Percentiles rank a stretch among this genome's conserved stretches.
These are phyloP conservation scores for Microcebus ravelobensis DNA, from an alignment of 2,113 vertebrate species.

Conservation along the genomic window DNA sequence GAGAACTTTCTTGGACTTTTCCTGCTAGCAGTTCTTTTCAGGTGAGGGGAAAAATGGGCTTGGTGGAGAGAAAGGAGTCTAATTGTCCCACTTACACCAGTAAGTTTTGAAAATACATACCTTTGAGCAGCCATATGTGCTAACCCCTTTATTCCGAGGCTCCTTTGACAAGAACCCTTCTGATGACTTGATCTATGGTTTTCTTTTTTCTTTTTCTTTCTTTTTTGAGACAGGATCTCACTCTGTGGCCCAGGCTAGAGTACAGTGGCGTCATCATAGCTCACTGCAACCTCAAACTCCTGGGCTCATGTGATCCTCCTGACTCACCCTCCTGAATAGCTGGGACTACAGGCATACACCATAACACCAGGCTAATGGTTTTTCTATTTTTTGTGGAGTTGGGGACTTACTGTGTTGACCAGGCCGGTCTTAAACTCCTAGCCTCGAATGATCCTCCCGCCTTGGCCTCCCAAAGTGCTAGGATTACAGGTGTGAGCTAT, in stretches of 20 bases:
- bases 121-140: background rate
- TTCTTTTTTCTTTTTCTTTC: background rate
- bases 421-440: background rate
- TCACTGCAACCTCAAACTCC: background rate
- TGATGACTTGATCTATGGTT: constrained; percentile 12
- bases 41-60: background rate
- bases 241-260: background rate
- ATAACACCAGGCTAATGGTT: too few relatives aligned
- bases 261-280: background rate
- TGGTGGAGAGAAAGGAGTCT: background rate
- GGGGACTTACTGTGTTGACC: background rate
- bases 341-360: too few relatives aligned
- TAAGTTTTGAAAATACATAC: background rate
- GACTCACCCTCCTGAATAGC: background rate
- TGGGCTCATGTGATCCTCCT: background rate
- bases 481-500: background rate
- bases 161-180: background rate
- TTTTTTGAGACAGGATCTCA: background rate
- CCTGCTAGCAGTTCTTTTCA: background rate
- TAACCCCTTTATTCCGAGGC: background rate
- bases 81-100: background rate
- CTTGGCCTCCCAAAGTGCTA: background rate
- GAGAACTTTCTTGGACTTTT: constrained; percentile 10
- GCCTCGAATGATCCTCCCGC: background rate
- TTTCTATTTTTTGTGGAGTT: background rate